A percentile compares a stretch with the other conserved stretches of the same genome.
Conservation (phyloP, 2,888 invertebrate species). For the Andrena haemorrhoa region DNA sequence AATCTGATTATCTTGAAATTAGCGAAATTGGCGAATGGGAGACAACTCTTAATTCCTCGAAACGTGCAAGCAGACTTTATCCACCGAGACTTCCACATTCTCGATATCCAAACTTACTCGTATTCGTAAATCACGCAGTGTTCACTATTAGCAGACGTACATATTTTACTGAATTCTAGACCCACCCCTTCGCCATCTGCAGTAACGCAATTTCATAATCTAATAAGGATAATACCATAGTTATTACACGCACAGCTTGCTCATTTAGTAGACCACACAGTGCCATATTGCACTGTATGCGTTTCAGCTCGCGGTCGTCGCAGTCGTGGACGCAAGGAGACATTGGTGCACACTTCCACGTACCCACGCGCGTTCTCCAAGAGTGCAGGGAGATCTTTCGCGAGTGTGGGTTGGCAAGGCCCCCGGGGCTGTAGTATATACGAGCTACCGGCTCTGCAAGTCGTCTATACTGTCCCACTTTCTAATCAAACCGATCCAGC, state of each 20-base stretch:
- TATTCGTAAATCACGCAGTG: too few species aligned
- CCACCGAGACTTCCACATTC: too few species aligned
- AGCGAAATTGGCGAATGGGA: too few species aligned
- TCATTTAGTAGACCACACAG: conserved; percentile 6
- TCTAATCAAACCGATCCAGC: conserved; percentile 80
- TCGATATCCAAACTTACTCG: too few species aligned
- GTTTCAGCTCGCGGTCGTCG: background rate
- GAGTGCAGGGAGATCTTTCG: conserved; percentile 63
- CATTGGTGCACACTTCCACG: background rate
- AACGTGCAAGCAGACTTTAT: too few species aligned
- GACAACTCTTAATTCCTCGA: too few species aligned
- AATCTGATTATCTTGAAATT: background rate
- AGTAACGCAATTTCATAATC: too few species aligned
- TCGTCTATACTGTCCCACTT: conserved; percentile 80
- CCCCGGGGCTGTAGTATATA: conserved; percentile 69
- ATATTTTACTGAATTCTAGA: too few species aligned
- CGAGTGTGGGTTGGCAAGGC: conserved; percentile 76
- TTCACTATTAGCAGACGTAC: too few species aligned
- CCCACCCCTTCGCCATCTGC: too few species aligned
- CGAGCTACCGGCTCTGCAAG: conserved; percentile 75
- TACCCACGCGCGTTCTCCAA: conserved; percentile 38
- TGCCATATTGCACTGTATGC: conserved; percentile 14
- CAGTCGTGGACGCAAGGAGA: conserved; percentile 5
- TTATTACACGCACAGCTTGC: background rate
- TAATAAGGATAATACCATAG: too few species aligned